Percentiles rank a stretch among this genome's conserved stretches.
These are phyloP conservation scores for Cenopis cana DNA, from an alignment of 2,888 invertebrate genomes.

Conservation along the genomic window DNA sequence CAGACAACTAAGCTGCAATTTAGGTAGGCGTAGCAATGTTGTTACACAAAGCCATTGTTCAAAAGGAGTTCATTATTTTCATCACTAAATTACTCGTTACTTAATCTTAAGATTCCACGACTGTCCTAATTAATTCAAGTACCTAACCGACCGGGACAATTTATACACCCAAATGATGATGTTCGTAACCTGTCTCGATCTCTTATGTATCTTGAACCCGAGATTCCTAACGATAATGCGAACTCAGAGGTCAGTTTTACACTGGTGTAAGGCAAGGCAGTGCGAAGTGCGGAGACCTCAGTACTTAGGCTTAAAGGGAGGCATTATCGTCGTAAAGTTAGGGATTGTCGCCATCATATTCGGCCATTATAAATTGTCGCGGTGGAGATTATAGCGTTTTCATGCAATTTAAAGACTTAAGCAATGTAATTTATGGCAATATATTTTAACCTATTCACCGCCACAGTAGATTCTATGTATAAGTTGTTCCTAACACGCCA, in stretches of 20 bases:
- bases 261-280: background rate
- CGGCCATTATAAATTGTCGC: constrained; percentile 18
- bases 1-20: background rate
- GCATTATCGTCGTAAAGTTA: constrained; percentile 38
- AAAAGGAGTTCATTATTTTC: constrained; percentile 37
- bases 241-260: background rate
- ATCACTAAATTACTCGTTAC: constrained; percentile 34
- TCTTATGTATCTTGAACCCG: background rate
- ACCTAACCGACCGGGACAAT: constrained; percentile 37
- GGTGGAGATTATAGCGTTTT: background rate
- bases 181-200: background rate
- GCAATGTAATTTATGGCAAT: background rate
- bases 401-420: background rate
- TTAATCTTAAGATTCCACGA: constrained; percentile 41
- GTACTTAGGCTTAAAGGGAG: constrained; percentile 35
- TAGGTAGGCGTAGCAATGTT: background rate
- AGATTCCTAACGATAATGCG: background rate
- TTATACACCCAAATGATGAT: constrained; percentile 15
- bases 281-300: background rate
- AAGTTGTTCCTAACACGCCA: too few relatives aligned
- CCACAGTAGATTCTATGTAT: too few relatives aligned
- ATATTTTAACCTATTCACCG: too few relatives aligned
- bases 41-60: constrained; percentile 11
- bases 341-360: constrained; percentile 32
- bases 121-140: constrained; percentile 42